phyloP scores from a whole-genome alignment of 2,113 vertebrate genomes.

The Erythrocebus patas region DNA sequence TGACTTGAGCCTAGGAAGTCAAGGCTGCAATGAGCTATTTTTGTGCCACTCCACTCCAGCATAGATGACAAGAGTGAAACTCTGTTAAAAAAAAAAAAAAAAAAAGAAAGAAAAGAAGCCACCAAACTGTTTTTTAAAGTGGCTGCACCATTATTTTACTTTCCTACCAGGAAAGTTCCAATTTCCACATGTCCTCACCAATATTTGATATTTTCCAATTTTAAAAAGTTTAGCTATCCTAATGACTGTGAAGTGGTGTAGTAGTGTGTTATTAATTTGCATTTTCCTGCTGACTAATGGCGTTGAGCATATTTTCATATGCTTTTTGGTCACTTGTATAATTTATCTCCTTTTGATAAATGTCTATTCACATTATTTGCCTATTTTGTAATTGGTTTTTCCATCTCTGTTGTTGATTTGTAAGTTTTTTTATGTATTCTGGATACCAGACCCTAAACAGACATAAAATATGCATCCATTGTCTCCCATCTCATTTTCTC shows the following conservation, averaged over 20 bases:
- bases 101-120: background rate
- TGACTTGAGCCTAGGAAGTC: too few species aligned
- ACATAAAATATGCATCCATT: too few species aligned
- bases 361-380: background rate
- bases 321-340: background rate
- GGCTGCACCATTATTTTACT: background rate
- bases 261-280: background rate
- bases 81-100: too few species aligned
- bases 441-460: too few species aligned
- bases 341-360: background rate
- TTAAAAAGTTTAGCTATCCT: background rate
- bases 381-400: background rate
- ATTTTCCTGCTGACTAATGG: background rate
- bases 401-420: background rate
- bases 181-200: background rate
- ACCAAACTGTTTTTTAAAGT: background rate
- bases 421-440: background rate
- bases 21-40: too few species aligned
- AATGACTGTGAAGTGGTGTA: background rate
- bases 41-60: too few species aligned
- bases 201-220: background rate
- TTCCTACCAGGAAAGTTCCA: background rate
- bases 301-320: background rate
- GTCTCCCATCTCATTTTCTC: too few species aligned
- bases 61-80: too few species aligned